Base-by-base conservation (phyloP, 2,797 vertebrate species). In the Xerus rutilus region DNA sequence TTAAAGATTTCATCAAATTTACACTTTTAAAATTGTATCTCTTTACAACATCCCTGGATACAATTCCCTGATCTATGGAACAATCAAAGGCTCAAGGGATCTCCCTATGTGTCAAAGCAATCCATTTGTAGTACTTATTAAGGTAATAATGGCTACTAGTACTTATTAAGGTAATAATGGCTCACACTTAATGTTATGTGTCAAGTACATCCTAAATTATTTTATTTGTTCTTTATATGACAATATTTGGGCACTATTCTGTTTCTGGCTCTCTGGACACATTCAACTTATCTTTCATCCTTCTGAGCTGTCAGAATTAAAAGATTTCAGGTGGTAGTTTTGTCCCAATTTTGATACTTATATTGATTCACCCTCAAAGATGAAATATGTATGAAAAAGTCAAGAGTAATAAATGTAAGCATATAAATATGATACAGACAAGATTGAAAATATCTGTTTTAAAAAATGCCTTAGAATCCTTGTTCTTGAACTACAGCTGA, bases 381-480 rank as follows among this genome's bases (percentile, higher is more conserved):
- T 52, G 49, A 14, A 52, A 70, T 89, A 69, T 25, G 39, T 73
- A 72, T 59, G 30, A 90, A 89, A 94, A 86, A 62, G 18, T 73
- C 49, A 52, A 52, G 10, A 35, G 47, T 59, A 91, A 95, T 95
- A 86, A 64, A 89, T 92, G 62, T 10, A 76, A 91, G 83, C 73
- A 77, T 94, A 93, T 94, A 93, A 92, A 91, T 76, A 95, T 89
- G 69, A 81, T 83, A 90, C 59, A 95, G 62, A 85, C 25, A 73
- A 70, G 39, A 83, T 25, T 82, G 45, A 86, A 94, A 67, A 39
- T 69, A 93, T 89, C 86, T 96, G 67, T 84, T 92, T 81, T 43
- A 76, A 94, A 96, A 95, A 52, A 39, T 47, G 62, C 54, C 94
- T 96, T 91, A 89, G 87, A 93, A 95, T 91, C 97, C 78, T 32